Evolutionary conservation across 2,113 vertebrate species (phyloP), one percentile per base, ranked within the genome.

Genomic region (Gymnogyps californianus): DNA sequence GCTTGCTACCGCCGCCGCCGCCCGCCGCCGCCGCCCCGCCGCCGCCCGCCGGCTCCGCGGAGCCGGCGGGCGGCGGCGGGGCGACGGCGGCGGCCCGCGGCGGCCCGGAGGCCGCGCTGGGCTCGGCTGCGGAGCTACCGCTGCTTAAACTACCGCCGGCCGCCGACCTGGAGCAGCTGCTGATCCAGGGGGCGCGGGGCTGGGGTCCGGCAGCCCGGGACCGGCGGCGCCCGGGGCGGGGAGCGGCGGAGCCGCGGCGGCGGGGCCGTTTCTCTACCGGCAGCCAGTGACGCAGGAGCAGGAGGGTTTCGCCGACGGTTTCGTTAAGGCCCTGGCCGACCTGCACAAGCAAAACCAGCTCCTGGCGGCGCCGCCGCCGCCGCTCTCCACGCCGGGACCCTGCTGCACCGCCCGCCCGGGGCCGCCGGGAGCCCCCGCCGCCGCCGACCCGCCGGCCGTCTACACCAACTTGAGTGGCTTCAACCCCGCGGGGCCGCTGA

Each of bases 321-420:
- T 98, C 65, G 98, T 98, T 34, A 98, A 98, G 92, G 98, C 98
- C 31, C 82, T 98, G 96, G 98, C 98, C 16, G 98, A 98, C 82
- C 92, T 98, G 49, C 98, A 98, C 95, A 98, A 98, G 90, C 98
- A 98, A 96, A 98, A 98, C 90, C 98, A 98, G 97, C 94, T 98
- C 32, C 79, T 98, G 7, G 98, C 97, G 21, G 93, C 92, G 13
- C 96, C 98, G 36, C 97, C 94, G 18, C 96, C 98, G 40, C 97
- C 98, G 34, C 97, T 98, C 98, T 69, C 98, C 97, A 91, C 98
- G 98, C 54, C 99, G 98, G 38, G 97, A 98, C 93, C 97, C 97
- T 97, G 98, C 98, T 86, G 95, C 71, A 79, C 95, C 8, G 54
- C 59, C 46, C 90, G 90, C 14, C 70, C 89, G 29, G 89, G 55